A percentile compares a stretch with the other conserved stretches of the same genome.
phyloP scores from a whole-genome alignment of 2,888 invertebrate genomes.

The Pachycephus smyrnensis region DNA sequence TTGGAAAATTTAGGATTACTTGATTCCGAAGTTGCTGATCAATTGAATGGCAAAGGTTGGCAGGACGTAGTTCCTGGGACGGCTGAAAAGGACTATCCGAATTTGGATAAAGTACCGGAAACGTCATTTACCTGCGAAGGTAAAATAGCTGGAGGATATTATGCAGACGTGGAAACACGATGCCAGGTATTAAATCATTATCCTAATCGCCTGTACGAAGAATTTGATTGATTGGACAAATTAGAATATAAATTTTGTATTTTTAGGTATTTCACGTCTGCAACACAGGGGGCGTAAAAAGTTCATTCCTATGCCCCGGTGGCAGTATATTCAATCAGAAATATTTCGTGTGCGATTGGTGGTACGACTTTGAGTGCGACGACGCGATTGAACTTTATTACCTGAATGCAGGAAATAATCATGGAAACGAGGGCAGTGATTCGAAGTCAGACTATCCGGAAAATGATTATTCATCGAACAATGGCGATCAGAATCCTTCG shows the following conservation, averaged over 20 bases:
- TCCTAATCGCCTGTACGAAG: neutral
- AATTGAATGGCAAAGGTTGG: conserved; percentile 41
- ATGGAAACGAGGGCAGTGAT: neutral
- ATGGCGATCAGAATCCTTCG: neutral
- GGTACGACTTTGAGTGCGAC: conserved; percentile 70
- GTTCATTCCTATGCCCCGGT: conserved; percentile 70
- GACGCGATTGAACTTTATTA: conserved; percentile 42
- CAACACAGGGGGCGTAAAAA: conserved; percentile 66
- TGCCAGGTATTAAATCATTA: conserved; percentile 62
- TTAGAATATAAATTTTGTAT: neutral
- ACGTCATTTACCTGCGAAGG: conserved; percentile 67
- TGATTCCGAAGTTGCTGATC: conserved; percentile 26
- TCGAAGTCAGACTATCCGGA: neutral
- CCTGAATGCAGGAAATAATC: conserved; percentile 36
- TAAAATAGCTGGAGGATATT: conserved; percentile 67
- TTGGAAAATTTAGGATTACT: conserved; percentile 17
- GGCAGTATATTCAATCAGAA: conserved; percentile 71
- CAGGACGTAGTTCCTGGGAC: conserved; percentile 64
- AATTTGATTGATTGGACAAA: neutral
- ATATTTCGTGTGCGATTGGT: conserved; percentile 71
- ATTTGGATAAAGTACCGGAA: conserved; percentile 61
- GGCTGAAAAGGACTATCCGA: conserved; percentile 68
- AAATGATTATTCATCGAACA: neutral
- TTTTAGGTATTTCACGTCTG: conserved; percentile 70
- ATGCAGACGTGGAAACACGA: conserved; percentile 67